phyloP scores from a whole-genome alignment of 2,113 vertebrate genomes.

The Actinemys pallida region DNA sequence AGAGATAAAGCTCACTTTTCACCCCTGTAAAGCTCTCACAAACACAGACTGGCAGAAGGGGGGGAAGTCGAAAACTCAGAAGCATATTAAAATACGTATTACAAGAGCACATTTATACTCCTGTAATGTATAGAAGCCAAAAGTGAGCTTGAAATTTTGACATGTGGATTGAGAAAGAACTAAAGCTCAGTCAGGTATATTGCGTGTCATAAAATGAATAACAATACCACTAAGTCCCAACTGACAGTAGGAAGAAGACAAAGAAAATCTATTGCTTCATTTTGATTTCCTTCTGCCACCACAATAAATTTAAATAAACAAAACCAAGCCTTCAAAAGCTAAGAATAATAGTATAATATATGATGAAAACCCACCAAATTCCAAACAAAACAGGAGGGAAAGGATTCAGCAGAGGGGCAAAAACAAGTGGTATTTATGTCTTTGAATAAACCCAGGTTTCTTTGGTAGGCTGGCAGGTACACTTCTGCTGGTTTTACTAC shows the following conservation, averaged over 20 bases:
- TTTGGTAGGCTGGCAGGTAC: not conserved
- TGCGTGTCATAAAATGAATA: conserved; percentile 8
- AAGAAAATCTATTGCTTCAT: conserved; percentile 56
- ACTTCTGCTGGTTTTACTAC: not conserved
- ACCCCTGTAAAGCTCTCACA: not conserved
- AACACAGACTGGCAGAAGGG: not conserved
- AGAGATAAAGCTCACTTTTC: not conserved
- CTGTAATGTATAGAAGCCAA: not conserved
- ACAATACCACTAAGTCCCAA: conserved; percentile 41
- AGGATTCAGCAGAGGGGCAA: not conserved
- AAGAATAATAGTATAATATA: not conserved
- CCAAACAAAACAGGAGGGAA: not conserved
- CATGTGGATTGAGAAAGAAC: not conserved
- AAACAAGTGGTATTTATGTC: not conserved
- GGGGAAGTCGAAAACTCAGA: not conserved
- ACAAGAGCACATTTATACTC: not conserved
- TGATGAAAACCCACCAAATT: not conserved
- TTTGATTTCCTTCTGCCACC: conserved; percentile 45
- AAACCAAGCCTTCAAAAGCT: conserved; percentile 21
- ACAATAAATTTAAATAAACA: conserved; percentile 7
- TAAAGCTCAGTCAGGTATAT: conserved; percentile 36
- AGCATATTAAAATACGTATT: not conserved
- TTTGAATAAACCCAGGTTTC: fast-evolving
- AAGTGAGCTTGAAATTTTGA: not conserved
- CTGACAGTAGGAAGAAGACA: conserved; percentile 24